phyloP scores from a whole-genome alignment of 2,113 vertebrate species.

The Microcebus griseorufus region DNA sequence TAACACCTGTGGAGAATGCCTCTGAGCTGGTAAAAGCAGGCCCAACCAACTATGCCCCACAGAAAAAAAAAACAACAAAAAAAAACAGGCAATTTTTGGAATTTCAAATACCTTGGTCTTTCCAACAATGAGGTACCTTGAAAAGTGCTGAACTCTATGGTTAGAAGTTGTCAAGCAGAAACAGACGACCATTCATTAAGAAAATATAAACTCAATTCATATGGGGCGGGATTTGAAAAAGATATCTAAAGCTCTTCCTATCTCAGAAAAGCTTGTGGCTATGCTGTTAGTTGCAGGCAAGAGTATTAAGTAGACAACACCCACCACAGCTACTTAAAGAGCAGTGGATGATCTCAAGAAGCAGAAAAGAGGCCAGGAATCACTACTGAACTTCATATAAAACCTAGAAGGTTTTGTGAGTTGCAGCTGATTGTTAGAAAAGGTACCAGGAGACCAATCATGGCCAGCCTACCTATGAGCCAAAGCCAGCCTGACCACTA shows the following conservation, averaged over 20 bases:
- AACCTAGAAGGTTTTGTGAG: background rate
- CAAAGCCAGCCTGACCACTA: background rate
- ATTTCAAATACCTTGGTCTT: background rate
- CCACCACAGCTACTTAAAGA: background rate
- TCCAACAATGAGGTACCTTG: background rate
- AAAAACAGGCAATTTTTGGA: background rate
- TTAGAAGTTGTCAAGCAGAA: background rate
- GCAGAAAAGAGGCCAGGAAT: background rate
- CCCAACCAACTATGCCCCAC: background rate
- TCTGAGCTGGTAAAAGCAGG: background rate
- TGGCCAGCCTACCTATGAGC: background rate
- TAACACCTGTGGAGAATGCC: background rate
- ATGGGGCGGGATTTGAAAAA: background rate
- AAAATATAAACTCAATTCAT: constrained; percentile 18
- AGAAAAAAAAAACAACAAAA: background rate
- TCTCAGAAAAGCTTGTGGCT: background rate
- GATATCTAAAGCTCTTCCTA: background rate
- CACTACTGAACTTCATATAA: background rate
- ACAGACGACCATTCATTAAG: background rate
- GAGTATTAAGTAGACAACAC: background rate
- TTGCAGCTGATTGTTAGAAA: background rate
- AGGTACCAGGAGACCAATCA: background rate
- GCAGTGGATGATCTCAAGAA: background rate
- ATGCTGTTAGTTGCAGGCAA: background rate
- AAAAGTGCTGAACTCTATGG: background rate